These are phyloP conservation scores for Acrobasis suavella DNA, from an alignment of 2,888 invertebrate genomes.

Conservation along the genomic window DNA sequence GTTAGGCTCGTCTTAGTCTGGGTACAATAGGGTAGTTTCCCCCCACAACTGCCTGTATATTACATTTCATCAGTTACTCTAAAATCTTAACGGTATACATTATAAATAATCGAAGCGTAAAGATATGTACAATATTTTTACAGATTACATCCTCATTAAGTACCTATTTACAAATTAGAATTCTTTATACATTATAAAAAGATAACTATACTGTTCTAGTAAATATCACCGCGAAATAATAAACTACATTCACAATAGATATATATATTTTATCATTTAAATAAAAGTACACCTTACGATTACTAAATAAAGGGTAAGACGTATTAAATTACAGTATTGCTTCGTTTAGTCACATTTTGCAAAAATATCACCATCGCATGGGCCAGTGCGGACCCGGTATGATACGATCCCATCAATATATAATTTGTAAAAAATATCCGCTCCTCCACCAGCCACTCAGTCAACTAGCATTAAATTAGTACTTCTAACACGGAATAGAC, in stretches of 20 bases:
- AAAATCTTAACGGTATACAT: conserved; percentile 63
- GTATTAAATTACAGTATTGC: conserved; percentile 89
- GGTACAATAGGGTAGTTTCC: conserved; percentile 22
- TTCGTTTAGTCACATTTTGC: conserved; percentile 87
- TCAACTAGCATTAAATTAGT: conserved; percentile 75
- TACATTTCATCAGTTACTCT: conserved; percentile 58
- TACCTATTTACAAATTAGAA: conserved; percentile 83
- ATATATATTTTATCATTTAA: conserved; percentile 68
- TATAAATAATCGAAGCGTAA: conserved; percentile 81
- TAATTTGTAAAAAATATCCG: conserved; percentile 76
- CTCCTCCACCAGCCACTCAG: conserved; percentile 71
- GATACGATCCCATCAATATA: conserved; percentile 44
- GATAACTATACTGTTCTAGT: conserved; percentile 76
- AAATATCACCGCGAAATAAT: conserved; percentile 82
- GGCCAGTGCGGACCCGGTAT: conserved; percentile 45
- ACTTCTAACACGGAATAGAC: conserved; percentile 79
- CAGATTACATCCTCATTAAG: conserved; percentile 77
- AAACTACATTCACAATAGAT: conserved; percentile 80
- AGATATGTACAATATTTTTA: conserved; percentile 83
- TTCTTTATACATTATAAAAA: conserved; percentile 81
- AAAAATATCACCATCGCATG: conserved; percentile 84
- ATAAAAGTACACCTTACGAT: conserved; percentile 75
- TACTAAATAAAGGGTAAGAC: conserved; percentile 82
- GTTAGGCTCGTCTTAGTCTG: conserved; percentile 27
- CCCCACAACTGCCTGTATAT: conserved; percentile 42